Evolutionary conservation across 2,113 vertebrate genomes (phyloP).

Genomic region (Aegithalos caudatus): DNA sequence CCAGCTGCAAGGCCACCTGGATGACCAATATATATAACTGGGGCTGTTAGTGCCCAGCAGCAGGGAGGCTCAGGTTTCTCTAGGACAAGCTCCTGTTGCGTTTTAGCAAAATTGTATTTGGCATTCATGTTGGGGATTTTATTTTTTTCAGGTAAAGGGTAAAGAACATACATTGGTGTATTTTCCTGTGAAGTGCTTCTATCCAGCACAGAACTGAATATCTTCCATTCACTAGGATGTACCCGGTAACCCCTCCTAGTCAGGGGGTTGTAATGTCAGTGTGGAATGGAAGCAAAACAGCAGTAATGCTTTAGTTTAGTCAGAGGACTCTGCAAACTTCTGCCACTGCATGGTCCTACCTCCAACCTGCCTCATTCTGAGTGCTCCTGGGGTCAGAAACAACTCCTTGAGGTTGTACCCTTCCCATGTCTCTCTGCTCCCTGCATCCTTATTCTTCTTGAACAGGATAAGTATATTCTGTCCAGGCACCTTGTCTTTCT

Average conservation of each 20-base stretch:
- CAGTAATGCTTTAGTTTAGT: background rate
- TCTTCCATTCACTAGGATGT: background rate
- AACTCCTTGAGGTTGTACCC: background rate
- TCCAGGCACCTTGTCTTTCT: background rate
- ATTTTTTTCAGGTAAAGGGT: background rate
- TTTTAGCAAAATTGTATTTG: background rate
- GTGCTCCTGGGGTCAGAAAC: background rate
- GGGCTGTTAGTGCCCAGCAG: background rate
- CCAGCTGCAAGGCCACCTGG: background rate
- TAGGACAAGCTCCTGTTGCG: background rate
- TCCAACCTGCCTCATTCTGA: background rate
- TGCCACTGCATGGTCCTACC: background rate
- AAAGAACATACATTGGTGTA: background rate
- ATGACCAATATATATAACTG: background rate
- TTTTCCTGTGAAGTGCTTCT: background rate
- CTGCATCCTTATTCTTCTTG: background rate
- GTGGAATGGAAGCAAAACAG: background rate
- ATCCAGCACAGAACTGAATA: background rate
- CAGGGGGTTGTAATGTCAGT: background rate
- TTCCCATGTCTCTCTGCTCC: background rate
- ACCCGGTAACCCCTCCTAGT: background rate
- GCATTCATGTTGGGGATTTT: background rate
- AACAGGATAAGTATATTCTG: background rate
- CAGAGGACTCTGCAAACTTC: background rate
- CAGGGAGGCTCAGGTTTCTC: background rate